Conservation (phyloP, 2,113 vertebrate species). For the Lethenteron reissneri region DNA sequence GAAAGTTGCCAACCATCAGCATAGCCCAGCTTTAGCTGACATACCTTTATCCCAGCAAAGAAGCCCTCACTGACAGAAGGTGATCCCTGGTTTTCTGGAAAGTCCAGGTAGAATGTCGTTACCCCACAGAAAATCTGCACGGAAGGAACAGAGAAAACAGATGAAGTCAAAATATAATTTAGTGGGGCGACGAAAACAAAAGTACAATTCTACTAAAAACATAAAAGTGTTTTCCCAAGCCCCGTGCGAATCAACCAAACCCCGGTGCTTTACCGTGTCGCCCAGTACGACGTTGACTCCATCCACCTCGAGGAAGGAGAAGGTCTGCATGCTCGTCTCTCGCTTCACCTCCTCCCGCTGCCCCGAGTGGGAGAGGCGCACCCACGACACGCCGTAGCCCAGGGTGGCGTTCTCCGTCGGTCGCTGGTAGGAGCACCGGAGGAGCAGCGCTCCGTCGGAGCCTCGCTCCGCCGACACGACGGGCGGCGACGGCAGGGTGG, state of each 20-base stretch:
- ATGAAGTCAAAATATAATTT: not conserved
- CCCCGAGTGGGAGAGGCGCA: constrained; percentile 20
- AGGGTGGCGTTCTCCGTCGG: constrained; percentile 9
- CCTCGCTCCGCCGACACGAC: not conserved
- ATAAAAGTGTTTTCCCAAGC: constrained; percentile 7
- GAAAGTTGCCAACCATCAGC: too few species aligned
- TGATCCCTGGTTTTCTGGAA: constrained; percentile 21
- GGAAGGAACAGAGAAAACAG: constrained; percentile 9
- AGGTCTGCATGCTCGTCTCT: constrained; percentile 24
- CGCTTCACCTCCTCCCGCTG: constrained; percentile 31
- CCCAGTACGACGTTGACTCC: constrained; percentile 32
- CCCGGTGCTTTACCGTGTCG: constrained; percentile 30
- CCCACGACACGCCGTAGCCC: constrained; percentile 34
- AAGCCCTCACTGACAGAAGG: constrained; percentile 36
- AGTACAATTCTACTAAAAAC: not conserved
- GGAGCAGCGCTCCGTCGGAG: constrained; percentile 14
- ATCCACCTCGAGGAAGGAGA: constrained; percentile 26
- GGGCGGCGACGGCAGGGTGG: not conserved
- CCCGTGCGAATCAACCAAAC: too few species aligned
- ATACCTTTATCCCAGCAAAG: constrained; percentile 47
- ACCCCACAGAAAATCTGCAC: constrained; percentile 35
- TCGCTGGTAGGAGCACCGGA: constrained; percentile 27
- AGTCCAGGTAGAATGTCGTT: constrained; percentile 23
- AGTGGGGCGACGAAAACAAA: not conserved
- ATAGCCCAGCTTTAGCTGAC: not conserved